Base-by-base conservation (phyloP, 2,113 vertebrate species). In the Pao palembangensis region DNA sequence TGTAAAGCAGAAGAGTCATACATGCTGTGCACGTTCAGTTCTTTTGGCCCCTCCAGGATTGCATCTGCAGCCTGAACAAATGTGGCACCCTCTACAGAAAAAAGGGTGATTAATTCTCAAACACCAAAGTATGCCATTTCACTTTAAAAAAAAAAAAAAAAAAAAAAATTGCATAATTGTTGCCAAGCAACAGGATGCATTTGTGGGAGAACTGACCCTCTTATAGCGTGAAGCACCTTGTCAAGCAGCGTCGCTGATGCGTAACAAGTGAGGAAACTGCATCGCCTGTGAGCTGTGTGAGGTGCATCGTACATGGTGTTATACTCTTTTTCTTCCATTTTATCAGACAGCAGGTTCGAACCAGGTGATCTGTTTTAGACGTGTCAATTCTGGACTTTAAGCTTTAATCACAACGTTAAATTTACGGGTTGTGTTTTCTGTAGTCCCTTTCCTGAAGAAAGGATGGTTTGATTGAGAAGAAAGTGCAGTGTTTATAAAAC, bases 101-200 rank as follows among this genome's bases (percentile, higher is more conserved):
- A 73, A 61, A 63, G 3, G 52, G 18, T 57, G 61, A 72, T 70
- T 69, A 5, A 69, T 74, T 52, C 46, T 55, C 6, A 65, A 76
- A 71, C 13, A 15, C 5, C 14, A n/a, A 57, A 68, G 41, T 60
- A 12, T 50, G 44, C 34, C 44, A 51, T 73, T 69, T 75, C 49
- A 55, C 58, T 31, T 78, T n/a, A n/a, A n/a, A n/a, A n/a, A n/a
- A n/a, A 41, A 68, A 78, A 21, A 74, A 73, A 67, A n/a, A n/a
- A n/a, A 41, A 68, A 78, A 21, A 74, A 73, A 67, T 55, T 50
- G 52, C 75, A 38, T 73, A 50, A 78, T 75, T 76, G 81, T 86
- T 83, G 76, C 83, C 66, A 78, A 74, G 85, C 84, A 83, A 83
- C 81, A 55, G 58, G 50, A 57, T 41, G 68, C 57, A 57, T 62